These are phyloP conservation scores for Drosophila bunnanda DNA, from an alignment of 2,888 invertebrate species.

Conservation along the genomic window DNA sequence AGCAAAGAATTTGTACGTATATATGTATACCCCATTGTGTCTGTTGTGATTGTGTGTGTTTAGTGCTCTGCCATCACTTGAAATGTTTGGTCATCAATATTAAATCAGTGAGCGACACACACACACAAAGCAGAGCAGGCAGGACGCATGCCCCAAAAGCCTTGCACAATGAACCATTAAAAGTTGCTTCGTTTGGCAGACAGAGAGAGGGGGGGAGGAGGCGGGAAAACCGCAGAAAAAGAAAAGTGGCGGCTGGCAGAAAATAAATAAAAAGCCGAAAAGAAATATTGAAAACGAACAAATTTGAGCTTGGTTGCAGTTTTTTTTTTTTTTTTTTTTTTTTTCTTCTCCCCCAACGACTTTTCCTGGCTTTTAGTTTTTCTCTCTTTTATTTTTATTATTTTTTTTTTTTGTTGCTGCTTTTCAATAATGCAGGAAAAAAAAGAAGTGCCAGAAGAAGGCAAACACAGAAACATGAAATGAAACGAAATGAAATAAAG, in stretches of 20 bases:
- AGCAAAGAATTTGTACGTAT: no score
- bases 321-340: conserved; percentile 46
- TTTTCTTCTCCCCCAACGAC: conserved; percentile 6
- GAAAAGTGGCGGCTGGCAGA: conserved; percentile 1
- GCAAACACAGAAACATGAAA: conserved; percentile 32
- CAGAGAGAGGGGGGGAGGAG: no score
- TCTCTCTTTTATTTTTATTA: neutral
- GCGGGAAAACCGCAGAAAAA: conserved; percentile 16
- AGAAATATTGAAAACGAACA: conserved; percentile 68
- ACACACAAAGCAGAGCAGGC: conserved; percentile 16
- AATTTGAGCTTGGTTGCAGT: conserved; percentile 63
- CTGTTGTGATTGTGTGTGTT: conserved; percentile 28
- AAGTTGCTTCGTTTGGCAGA: conserved; percentile 70
- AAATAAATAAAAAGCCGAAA: conserved; percentile 41
- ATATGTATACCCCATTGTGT: neutral
- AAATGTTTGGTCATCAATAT: conserved; percentile 79
- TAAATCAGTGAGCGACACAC: conserved; percentile 71
- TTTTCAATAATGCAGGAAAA: conserved; percentile 64
- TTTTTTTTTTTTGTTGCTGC: conserved; percentile 33
- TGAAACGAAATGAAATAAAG: conserved; percentile 6
- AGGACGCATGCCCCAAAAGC: conserved; percentile 38
- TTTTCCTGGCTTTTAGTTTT: conserved; percentile 35
- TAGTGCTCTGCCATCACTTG: conserved; percentile 64
- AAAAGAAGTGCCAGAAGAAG: conserved; percentile 8
- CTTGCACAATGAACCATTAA: conserved; percentile 76